Conservation (phyloP, 1,140 invertebrate genomes). For the Nephotettix cincticeps region DNA sequence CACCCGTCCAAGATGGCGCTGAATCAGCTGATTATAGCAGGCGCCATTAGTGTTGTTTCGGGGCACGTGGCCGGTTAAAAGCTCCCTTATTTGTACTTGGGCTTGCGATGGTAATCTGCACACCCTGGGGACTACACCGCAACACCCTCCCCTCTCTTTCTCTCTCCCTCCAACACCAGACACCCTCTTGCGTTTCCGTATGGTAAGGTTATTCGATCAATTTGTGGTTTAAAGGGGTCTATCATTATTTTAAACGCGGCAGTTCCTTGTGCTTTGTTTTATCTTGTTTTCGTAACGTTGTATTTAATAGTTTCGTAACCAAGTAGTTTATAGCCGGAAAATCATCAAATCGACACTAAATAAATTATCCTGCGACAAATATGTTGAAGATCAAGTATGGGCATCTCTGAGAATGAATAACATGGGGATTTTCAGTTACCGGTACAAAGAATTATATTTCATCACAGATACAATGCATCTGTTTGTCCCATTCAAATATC, state of each 20-base stretch:
- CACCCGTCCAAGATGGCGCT: background rate
- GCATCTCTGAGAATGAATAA: no score
- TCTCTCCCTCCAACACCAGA: background rate
- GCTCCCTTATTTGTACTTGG: conserved; percentile 18
- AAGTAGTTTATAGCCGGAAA: background rate
- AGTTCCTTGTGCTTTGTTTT: background rate
- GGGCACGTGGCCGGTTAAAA: conserved; percentile 16
- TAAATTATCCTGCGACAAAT: no score
- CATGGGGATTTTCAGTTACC: no score
- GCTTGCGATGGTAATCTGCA: conserved; percentile 16
- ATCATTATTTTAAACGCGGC: background rate
- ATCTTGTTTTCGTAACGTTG: background rate
- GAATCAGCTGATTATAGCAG: conserved; percentile 4
- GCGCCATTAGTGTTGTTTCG: conserved; percentile 11
- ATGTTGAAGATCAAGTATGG: no score
- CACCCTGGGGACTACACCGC: background rate
- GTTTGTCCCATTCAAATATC: no score
- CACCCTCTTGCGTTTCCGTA: background rate
- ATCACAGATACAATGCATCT: background rate
- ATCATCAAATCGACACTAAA: no score
- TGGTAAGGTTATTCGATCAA: background rate
- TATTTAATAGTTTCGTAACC: background rate
- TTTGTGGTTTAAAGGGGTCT: background rate
- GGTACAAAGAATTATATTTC: background rate
- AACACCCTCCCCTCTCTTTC: background rate